phyloP scores from a whole-genome alignment of 2,113 vertebrate genomes.

The Martes martes region DNA sequence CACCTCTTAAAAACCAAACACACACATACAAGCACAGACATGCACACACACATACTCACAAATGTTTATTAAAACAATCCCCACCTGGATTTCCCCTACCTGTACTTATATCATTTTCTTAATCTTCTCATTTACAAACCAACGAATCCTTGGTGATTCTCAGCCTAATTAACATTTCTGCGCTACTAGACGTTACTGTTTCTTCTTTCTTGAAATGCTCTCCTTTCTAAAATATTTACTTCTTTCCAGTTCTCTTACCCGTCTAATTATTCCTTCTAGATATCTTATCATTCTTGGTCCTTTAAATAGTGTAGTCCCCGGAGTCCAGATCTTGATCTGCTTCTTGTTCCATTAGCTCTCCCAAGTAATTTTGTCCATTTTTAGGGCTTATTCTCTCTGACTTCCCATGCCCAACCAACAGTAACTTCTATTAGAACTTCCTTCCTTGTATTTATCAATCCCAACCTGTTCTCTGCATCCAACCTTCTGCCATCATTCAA shows the following conservation, averaged over 20 bases:
- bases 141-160: not conserved
- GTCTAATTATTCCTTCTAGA: not conserved
- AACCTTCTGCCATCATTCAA: not conserved
- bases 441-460: not conserved
- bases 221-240: not conserved
- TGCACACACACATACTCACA: not conserved
- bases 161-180: not conserved
- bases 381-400: not conserved
- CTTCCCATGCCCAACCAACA: not conserved
- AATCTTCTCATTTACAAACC: not conserved
- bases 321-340: not conserved
- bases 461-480: not conserved
- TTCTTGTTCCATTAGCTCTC: not conserved
- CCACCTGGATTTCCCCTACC: not conserved
- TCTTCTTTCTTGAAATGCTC: not conserved
- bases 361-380: not conserved
- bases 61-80: not conserved
- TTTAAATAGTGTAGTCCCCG: not conserved
- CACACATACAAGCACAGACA: not conserved
- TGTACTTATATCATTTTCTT: not conserved
- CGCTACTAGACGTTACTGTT: not conserved
- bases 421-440: not conserved
- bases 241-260: not conserved
- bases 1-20: not conserved
- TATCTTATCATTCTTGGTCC: not conserved